These are phyloP conservation scores for Rhinopomastus cyanomelas DNA, from an alignment of 2,113 vertebrate genomes.

Conservation along the genomic window DNA sequence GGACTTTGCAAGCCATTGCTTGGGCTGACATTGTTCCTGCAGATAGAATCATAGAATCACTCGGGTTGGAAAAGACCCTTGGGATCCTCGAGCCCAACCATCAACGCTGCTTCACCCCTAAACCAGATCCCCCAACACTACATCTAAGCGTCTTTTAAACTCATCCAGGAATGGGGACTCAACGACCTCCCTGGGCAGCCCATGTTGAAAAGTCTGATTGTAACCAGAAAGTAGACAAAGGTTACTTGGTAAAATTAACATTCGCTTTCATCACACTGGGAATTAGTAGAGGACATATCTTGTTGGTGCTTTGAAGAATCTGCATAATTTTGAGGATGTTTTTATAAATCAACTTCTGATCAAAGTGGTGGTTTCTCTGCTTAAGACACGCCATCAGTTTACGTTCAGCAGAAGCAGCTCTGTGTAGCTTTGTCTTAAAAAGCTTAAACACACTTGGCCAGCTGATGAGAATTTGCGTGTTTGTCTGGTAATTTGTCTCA, in stretches of 20 bases:
- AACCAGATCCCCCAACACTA: too few relatives aligned
- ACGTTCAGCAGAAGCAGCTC: background rate
- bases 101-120: too few relatives aligned
- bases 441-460: background rate
- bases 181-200: too few relatives aligned
- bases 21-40: background rate
- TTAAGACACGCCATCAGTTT: background rate
- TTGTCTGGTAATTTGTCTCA: background rate
- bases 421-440: background rate
- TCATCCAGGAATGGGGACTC: too few relatives aligned
- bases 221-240: background rate
- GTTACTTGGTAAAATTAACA: background rate
- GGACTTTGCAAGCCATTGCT: background rate
- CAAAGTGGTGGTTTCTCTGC: background rate
- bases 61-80: too few relatives aligned
- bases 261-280: background rate
- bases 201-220: background rate
- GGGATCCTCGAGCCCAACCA: too few relatives aligned
- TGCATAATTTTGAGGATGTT: background rate
- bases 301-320: background rate
- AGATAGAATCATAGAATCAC: too few relatives aligned
- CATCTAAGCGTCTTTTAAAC: too few relatives aligned
- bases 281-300: background rate
- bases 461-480: background rate
- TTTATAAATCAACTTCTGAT: background rate